phyloP scores from a whole-genome alignment of 2,797 vertebrate species.

The Xenops minutus region DNA sequence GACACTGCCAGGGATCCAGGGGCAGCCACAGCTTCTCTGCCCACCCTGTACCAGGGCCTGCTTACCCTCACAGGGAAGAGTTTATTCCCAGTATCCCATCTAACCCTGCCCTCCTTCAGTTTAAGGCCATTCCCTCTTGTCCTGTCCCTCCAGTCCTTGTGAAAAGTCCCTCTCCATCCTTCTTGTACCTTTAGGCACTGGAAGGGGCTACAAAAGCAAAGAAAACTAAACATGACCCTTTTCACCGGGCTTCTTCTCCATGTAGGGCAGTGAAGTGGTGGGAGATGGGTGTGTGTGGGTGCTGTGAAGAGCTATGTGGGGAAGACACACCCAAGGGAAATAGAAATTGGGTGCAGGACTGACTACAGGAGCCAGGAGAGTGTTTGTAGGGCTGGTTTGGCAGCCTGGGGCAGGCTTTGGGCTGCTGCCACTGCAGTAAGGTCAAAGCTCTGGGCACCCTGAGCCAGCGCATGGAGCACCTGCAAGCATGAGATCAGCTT shows the following conservation, averaged over 20 bases:
- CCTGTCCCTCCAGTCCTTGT: neutral
- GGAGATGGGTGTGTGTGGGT: neutral
- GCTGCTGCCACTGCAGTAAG: too few relatives aligned
- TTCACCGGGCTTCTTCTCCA: neutral
- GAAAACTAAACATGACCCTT: neutral
- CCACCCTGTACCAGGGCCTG: too few relatives aligned
- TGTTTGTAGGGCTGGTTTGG: neutral
- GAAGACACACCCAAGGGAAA: neutral
- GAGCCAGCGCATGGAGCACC: neutral
- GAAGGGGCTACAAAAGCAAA: neutral
- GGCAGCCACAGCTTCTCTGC: neutral
- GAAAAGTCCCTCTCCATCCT: neutral
- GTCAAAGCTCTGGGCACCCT: too few relatives aligned
- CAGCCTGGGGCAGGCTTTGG: neutral
- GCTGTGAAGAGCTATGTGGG: neutral
- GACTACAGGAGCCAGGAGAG: neutral
- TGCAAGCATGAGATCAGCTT: neutral
- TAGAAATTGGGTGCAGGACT: neutral
- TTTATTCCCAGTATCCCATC: neutral
- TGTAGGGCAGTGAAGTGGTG: accelerated
- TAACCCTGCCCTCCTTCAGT: neutral
- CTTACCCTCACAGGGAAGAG: too few relatives aligned
- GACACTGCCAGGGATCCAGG: neutral
- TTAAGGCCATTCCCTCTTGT: neutral
- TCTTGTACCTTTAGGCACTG: neutral